Base-by-base conservation (phyloP, 2,888 invertebrate species). In the Torymus texanus region DNA sequence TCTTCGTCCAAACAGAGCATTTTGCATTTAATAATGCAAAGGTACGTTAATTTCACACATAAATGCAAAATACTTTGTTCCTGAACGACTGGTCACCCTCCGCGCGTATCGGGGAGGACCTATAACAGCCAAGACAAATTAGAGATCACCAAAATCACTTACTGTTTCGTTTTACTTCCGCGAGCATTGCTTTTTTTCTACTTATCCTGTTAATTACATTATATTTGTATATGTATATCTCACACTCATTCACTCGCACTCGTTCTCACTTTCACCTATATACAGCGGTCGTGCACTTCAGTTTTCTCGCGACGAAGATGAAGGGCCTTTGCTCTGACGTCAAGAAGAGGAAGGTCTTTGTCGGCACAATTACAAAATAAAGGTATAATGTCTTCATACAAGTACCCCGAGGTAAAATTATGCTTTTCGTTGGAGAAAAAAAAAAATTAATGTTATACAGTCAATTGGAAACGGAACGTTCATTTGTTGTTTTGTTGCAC, bases 81-180 rank as follows among this genome's bases (percentile, higher is more conserved):
- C 62, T 82, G 83, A 80, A 81, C 82, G 84, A 83, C 83, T 85
- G 84, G 82, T 84, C 84, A 79, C 79, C 86, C 83, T 82, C 86
- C 85, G 83, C 86, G 83, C 85, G 84, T 84, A 8, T 41, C 8
- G 41, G 84, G 84, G 81, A 74, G 82, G 62, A 86, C 87, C 88
- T 88, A 88, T 82, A 87, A 88, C 87, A 87, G 84, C 85, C 78
- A 88, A 88, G 86, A 88, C 83, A 86, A 86, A 87, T 87, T 83
- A 84, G 85, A 87, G 86, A 88, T 87, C 87, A 87, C 86, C 86
- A 86, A 87, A 84, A 83, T 82, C 67, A 82, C 80, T 80, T 72
- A 82, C 77, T 75, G 29, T 79, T 74, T 74, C 21, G 56, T 73
- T 61, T 65, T 62, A 18, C 41, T 50, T 67, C 59, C 53, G 12